phyloP scores from a whole-genome alignment of 2,888 invertebrate species.

The Pachliopta kotzebuea region DNA sequence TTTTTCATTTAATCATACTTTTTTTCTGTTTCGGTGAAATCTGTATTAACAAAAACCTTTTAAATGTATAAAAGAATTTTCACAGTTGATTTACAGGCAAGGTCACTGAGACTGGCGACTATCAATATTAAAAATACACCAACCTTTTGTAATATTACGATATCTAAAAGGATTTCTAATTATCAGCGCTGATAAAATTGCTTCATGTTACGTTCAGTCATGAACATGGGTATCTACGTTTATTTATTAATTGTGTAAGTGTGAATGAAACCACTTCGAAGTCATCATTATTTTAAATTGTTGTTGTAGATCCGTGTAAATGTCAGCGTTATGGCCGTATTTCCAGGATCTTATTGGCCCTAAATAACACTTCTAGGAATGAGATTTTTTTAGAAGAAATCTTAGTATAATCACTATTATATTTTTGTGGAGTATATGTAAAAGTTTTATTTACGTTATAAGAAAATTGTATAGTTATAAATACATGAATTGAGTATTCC shows the following conservation, averaged over 20 bases:
- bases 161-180: slow-evolving; percentile 32
- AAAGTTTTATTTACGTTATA: neutral
- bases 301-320: neutral
- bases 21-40: slow-evolving; percentile 16
- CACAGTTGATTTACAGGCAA: slow-evolving; percentile 41
- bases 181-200: slow-evolving; percentile 28
- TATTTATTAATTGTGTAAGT: slow-evolving; percentile 1
- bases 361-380: too few relatives aligned
- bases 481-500: slow-evolving; percentile 6
- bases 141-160: slow-evolving; percentile 46
- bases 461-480: neutral
- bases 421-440: too few relatives aligned
- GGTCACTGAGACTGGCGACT: slow-evolving; percentile 53
- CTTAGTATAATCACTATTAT: too few relatives aligned
- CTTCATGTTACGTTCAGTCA: slow-evolving; percentile 22
- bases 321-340: neutral
- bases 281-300: neutral
- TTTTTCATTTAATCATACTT: neutral
- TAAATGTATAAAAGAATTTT: slow-evolving; percentile 38
- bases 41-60: slow-evolving; percentile 14
- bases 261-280: neutral
- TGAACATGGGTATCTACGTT: slow-evolving; percentile 1
- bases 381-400: too few relatives aligned
- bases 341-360: neutral
- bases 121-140: slow-evolving; percentile 49